These are phyloP conservation scores for Hemichromis elongatus DNA, from an alignment of 2,113 vertebrate genomes.

Conservation along the genomic window DNA sequence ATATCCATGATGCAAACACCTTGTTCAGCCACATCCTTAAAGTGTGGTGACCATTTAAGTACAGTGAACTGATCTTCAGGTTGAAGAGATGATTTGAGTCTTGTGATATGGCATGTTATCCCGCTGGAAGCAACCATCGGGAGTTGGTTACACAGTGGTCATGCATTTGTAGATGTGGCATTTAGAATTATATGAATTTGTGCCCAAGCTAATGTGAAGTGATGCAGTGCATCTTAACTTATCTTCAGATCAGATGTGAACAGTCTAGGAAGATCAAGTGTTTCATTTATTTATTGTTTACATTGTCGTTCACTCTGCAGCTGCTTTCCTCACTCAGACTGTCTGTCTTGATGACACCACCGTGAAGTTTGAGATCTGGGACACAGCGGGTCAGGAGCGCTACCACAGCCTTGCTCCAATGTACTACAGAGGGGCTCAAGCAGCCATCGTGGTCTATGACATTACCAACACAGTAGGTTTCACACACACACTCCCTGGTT, in stretches of 20 bases:
- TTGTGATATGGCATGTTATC: fast-evolving
- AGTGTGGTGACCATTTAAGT: neutral
- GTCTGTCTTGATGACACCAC: constrained; percentile 96
- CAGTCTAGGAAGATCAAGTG: neutral
- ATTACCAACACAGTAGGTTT: constrained; percentile 89
- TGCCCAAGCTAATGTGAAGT: neutral
- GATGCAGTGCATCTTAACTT: neutral
- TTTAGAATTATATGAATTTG: neutral
- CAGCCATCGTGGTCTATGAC: constrained; percentile 95
- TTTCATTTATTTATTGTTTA: neutral
- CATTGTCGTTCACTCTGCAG: constrained; percentile 48
- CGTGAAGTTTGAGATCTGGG: constrained; percentile 98
- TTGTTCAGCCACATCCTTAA: neutral
- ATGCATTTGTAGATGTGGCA: fast-evolving
- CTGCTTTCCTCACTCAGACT: constrained; percentile 95
- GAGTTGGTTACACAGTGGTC: neutral
- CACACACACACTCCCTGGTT: neutral
- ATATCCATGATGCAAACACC: neutral
- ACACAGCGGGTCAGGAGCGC: constrained; percentile 93
- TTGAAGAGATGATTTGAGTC: neutral
- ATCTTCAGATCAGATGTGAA: neutral
- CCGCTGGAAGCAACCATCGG: neutral
- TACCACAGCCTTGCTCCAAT: constrained; percentile 97
- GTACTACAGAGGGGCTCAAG: constrained; percentile 95
- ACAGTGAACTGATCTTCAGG: neutral